Evolutionary conservation across 1,140 invertebrate genomes (phyloP).

Genomic region (Drosophila sproati): DNA sequence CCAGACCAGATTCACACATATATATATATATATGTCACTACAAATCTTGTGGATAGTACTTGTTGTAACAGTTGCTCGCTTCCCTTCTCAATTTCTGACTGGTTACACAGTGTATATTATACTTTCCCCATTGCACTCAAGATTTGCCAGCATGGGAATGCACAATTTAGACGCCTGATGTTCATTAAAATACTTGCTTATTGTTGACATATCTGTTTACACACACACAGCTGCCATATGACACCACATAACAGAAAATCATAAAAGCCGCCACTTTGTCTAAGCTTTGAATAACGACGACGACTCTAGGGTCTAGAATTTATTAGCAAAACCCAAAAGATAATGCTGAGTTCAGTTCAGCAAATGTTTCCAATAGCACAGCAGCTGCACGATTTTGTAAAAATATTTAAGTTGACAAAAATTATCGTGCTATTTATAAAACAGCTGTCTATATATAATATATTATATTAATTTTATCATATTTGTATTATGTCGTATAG

Average conservation of each 20-base stretch:
- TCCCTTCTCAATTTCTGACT: not conserved
- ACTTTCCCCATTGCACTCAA: not conserved
- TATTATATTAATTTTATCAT: too few relatives aligned
- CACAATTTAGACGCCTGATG: conserved; percentile 13
- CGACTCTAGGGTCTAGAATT: not conserved
- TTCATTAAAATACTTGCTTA: conserved; percentile 39
- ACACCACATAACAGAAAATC: conserved; percentile 22
- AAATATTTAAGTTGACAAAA: not conserved
- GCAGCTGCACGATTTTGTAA: conserved; percentile 15
- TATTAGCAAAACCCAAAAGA: not conserved
- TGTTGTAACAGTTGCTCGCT: not conserved
- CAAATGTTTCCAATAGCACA: not conserved
- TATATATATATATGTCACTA: too few relatives aligned
- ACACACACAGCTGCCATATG: conserved; percentile 24
- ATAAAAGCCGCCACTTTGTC: not conserved
- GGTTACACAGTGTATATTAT: not conserved
- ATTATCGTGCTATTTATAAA: not conserved
- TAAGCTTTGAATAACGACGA: not conserved
- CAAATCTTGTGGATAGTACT: not conserved
- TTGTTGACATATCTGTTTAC: conserved; percentile 22
- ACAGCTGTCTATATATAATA: not conserved
- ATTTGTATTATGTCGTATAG: too few relatives aligned
- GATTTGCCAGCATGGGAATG: not conserved
- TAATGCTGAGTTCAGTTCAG: conserved; percentile 4
- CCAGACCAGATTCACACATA: too few relatives aligned